Evolutionary conservation across 2,888 invertebrate species (phyloP), one percentile per base, ranked within the genome.

Genomic region (Cryptophagus acutangulus): DNA sequence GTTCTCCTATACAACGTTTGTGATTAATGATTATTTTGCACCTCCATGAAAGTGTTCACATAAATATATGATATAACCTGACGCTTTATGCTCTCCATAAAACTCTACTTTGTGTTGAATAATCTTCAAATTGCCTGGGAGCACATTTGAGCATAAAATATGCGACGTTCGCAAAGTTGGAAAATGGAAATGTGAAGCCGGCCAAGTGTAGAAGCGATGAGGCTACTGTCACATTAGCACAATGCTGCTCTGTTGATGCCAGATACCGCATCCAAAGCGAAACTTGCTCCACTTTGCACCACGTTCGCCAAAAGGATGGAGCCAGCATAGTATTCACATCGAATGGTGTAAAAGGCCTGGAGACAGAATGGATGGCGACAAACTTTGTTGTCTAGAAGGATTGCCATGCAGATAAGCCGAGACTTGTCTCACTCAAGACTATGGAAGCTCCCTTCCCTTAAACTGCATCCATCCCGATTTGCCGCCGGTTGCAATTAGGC

Each of bases 61-160:
- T 65, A 67, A 66, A 67, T 67, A 67, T 64, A 58, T n/a, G n/a
- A 57, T 61, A 66, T 65, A 66, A 65, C 63, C 63, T 65, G 63
- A 55, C 63, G 63, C 60, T 65, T 65, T 65, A 65, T 63, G 64
- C 58, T 59, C 59, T 46, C 63, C 63, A 66, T 65, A 65, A 66
- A 65, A 66, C 57, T 63, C 64, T 62, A 65, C 63, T 66, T 63
- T 64, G 64, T 65, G 67, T 66, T 66, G 67, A 66, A 67, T 65
- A 66, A 66, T 66, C 66, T 66, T 65, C 66, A 66, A 67, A 66
- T 65, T 66, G 66, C 65, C 63, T 54, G 55, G 56, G 60, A 62
- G 65, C 65, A 63, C 63, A 62, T 64, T 65, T 54, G 57, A 53
- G 59, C 55, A 54, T 64, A 62, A 63, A 63, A 61, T 62, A 64